phyloP scores from a whole-genome alignment of 2,113 vertebrate genomes.

The Seriola quinqueradiata region DNA sequence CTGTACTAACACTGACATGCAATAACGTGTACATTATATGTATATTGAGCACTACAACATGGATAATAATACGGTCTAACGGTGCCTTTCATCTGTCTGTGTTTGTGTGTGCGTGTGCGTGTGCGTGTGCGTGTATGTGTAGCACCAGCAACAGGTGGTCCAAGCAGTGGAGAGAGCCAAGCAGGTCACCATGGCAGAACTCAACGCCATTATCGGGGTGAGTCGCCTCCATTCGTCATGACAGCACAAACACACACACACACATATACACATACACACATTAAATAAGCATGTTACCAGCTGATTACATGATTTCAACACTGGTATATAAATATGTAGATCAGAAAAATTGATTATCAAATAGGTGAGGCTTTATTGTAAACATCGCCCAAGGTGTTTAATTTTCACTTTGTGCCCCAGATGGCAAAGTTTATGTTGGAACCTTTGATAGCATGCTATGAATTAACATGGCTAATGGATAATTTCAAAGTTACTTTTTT shows the following conservation, averaged over 20 bases:
- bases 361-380: not conserved
- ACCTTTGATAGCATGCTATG: not conserved
- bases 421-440: not conserved
- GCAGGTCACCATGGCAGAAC: constrained; percentile 94
- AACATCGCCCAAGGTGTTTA: not conserved
- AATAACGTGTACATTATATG: not conserved
- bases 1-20: not conserved
- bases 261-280: constrained; percentile 11
- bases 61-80: not conserved
- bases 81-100: not conserved
- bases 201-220: constrained; percentile 95
- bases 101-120: constrained; percentile 22
- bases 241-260: constrained; percentile 29
- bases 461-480: not conserved
- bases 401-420: not conserved
- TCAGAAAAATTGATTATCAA: not conserved
- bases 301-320: not conserved
- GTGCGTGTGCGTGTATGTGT: constrained; percentile 33
- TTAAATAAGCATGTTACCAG: not conserved
- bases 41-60: not conserved
- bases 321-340: not conserved
- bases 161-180: constrained; percentile 95
- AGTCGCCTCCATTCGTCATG: constrained; percentile 78
- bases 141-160: constrained; percentile 97
- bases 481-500: not conserved